A percentile compares a stretch with the other conserved stretches of the same genome.
phyloP scores from a whole-genome alignment of 2,113 vertebrate species.

The Pipra filicauda region DNA sequence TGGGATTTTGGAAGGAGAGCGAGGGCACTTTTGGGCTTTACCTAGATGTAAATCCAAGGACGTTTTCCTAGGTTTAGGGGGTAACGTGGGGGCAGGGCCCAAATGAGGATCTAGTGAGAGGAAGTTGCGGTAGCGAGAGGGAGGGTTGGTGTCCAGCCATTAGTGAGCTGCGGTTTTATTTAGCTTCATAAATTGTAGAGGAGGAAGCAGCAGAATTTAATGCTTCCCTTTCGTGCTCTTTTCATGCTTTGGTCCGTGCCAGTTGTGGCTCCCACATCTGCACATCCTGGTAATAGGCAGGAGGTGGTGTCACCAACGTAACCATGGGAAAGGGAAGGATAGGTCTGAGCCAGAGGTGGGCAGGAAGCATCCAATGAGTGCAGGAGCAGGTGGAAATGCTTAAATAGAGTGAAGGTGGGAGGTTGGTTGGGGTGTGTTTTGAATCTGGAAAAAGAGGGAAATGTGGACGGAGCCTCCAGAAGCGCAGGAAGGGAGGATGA shows the following conservation, averaged over 20 bases:
- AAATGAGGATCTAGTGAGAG: background rate
- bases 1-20: background rate
- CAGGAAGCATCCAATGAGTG: conserved; percentile 20
- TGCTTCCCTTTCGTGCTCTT: background rate
- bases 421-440: background rate
- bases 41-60: background rate
- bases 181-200: background rate
- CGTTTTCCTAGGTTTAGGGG: background rate
- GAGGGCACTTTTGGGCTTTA: background rate
- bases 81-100: background rate
- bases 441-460: background rate
- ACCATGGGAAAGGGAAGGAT: background rate
- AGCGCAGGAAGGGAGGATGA: background rate
- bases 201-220: background rate
- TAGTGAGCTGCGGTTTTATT: background rate
- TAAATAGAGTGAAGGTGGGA: background rate
- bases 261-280: background rate
- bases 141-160: background rate
- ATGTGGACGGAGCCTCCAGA: background rate
- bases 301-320: background rate
- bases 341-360: background rate
- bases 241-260: background rate
- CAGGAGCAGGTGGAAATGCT: background rate
- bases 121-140: background rate
- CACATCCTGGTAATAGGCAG: background rate